Base-by-base conservation (phyloP, 2,888 invertebrate genomes). In the Ormyrus nitidulus region DNA sequence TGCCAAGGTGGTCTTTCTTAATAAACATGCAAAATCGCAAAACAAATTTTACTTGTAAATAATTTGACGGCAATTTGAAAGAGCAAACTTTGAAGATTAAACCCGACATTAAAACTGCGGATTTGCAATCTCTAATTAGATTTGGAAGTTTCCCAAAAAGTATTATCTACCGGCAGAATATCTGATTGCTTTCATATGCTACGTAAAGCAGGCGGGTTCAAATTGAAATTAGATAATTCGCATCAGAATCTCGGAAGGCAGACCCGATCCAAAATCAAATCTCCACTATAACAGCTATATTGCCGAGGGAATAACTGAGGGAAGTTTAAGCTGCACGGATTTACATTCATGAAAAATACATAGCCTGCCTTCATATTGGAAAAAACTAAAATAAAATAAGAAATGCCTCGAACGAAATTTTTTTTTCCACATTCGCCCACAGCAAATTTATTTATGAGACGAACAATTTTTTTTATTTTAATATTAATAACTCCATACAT, bases 281-380 rank as follows among this genome's bases (percentile, higher is more conserved):
- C 53, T 72, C 54, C 54, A 7, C 34, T n/a, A 53, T n/a, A 72
- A 54, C 53, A 64, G 62, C 13, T 53, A 54, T 73, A 54, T 66
- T 48, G 66, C 66, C 13, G 4, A 64, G 46, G 49, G 75, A 58
- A 75, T 75, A 66, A 58, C 58, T n/a, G 72, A 7, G 6, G 48
- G 54, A 73, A 73, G 46, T 64, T 64, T 64, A 54, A 64, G 64
- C 54, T 54, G 53, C 11, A 5, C 53, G 13, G 64, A 62, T 77
- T 69, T 69, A 62, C 54, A 77, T 77, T 77, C 58, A 62, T 58
- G 58, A 62, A 77, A 76, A 76, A 72, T 62, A 64, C 48, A 56
- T 56, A 66, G 54, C 62, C 19, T 5, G 61, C 4, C 44, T 73
- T 54, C 13, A 53, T n/a, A 59, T 11, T 9, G n/a, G 51, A 53